phyloP scores from a whole-genome alignment of 2,113 vertebrate species.

The Physeter macrocephalus region DNA sequence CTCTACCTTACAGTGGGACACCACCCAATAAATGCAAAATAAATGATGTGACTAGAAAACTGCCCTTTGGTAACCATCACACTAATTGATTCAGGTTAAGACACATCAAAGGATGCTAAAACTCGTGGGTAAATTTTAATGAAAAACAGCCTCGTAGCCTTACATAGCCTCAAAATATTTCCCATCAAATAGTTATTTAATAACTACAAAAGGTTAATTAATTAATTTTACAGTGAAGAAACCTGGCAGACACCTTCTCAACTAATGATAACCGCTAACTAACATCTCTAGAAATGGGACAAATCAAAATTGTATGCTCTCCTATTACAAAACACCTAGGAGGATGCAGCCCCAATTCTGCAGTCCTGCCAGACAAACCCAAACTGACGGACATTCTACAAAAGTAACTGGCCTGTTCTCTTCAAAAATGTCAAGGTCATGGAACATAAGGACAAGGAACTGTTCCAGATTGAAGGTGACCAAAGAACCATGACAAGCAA shows the following conservation, averaged over 20 bases:
- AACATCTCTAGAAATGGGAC: neutral
- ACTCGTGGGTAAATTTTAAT: neutral
- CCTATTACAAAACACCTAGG: neutral
- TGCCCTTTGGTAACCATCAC: neutral
- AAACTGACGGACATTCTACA: neutral
- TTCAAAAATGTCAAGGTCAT: constrained; percentile 29
- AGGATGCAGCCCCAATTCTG: neutral
- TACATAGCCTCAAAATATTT: neutral
- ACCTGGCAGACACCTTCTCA: neutral
- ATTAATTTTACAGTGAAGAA: constrained; percentile 14
- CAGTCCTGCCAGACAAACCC: neutral
- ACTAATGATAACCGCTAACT: neutral
- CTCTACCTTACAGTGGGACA: neutral
- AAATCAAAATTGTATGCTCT: neutral
- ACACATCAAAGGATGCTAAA: neutral
- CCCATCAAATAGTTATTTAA: neutral
- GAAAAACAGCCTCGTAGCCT: neutral
- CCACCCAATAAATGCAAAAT: neutral
- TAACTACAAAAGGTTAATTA: neutral
- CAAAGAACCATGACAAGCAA: neutral
- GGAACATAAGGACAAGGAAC: neutral
- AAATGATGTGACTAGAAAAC: neutral
- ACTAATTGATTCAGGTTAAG: neutral
- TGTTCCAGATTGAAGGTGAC: neutral
- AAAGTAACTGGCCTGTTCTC: neutral